Conservation (phyloP, 2,797 vertebrate genomes). For the Tokudaia muenninki region DNA sequence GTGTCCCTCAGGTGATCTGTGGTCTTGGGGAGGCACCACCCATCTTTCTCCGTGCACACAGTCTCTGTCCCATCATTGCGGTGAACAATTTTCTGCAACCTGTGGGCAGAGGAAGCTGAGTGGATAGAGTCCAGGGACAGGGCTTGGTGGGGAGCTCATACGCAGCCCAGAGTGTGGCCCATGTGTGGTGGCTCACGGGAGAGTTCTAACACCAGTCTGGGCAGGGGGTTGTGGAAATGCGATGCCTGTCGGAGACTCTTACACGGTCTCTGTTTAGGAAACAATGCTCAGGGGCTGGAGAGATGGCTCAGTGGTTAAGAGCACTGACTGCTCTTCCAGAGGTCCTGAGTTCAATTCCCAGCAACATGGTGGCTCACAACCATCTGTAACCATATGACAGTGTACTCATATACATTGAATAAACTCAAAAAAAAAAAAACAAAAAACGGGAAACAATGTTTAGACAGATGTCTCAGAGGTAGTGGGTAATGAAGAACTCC, state of each 20-base stretch:
- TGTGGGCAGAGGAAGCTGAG: slow-evolving; percentile 75
- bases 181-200: not conserved
- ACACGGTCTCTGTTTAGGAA: not conserved
- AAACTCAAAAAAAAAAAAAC: no score
- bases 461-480: rapidly evolving
- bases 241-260: not conserved
- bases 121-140: no score
- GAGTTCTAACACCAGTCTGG: not conserved
- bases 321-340: no score
- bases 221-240: not conserved
- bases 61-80: slow-evolving; percentile 90
- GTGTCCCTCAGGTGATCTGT: slow-evolving; percentile 94
- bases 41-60: slow-evolving; percentile 94
- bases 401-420: no score
- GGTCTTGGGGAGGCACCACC: slow-evolving; percentile 96
- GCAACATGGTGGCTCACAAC: no score
- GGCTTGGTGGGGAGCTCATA: not conserved
- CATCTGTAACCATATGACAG: no score
- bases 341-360: no score
- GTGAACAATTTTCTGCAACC: slow-evolving; percentile 92
- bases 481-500: not conserved
- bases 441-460: not conserved
- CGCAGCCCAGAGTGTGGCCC: not conserved
- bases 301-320: no score
- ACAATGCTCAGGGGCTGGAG: not conserved